A percentile compares a stretch with the other conserved stretches of the same genome.
These are phyloP conservation scores for Antheraea mylitta DNA, from an alignment of 1,140 invertebrate species.

Conservation along the genomic window DNA sequence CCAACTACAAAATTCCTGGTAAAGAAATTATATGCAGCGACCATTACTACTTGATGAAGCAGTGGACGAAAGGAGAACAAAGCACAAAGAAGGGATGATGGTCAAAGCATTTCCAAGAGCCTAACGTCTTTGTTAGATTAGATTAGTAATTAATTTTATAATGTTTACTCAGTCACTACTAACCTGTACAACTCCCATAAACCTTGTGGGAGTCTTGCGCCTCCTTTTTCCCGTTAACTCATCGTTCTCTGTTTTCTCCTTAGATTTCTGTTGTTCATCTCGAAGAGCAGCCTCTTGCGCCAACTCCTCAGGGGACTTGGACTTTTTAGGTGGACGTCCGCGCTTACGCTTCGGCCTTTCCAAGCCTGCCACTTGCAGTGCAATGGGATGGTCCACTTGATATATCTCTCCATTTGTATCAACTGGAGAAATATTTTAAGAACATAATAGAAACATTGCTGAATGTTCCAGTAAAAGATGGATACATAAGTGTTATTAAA, in stretches of 20 bases:
- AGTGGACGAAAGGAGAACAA: too few species aligned
- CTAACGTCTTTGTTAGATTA: too few species aligned
- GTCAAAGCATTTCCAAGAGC: too few species aligned
- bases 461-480: too few species aligned
- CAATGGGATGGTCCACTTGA: slow-evolving; percentile 62
- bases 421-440: slow-evolving; percentile 29
- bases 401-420: slow-evolving; percentile 56
- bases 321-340: slow-evolving; percentile 85
- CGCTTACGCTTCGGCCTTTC: slow-evolving; percentile 84
- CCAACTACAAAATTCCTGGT: too few species aligned
- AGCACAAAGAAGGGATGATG: too few species aligned
- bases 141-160: too few species aligned
- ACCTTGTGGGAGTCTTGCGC: slow-evolving; percentile 84
- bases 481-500: too few species aligned
- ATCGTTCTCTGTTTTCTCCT: slow-evolving; percentile 65
- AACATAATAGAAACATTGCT: not conserved
- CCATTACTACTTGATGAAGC: too few species aligned
- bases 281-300: slow-evolving; percentile 42
- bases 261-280: slow-evolving; percentile 31
- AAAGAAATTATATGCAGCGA: too few species aligned
- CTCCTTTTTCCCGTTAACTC: slow-evolving; percentile 80
- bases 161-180: slow-evolving; percentile 17
- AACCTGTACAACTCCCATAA: slow-evolving; percentile 83
- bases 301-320: slow-evolving; percentile 75
- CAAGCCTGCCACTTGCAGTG: slow-evolving; percentile 80